Evolutionary conservation across 2,113 vertebrate species (phyloP).

Genomic region (Oreochromis aureus): DNA sequence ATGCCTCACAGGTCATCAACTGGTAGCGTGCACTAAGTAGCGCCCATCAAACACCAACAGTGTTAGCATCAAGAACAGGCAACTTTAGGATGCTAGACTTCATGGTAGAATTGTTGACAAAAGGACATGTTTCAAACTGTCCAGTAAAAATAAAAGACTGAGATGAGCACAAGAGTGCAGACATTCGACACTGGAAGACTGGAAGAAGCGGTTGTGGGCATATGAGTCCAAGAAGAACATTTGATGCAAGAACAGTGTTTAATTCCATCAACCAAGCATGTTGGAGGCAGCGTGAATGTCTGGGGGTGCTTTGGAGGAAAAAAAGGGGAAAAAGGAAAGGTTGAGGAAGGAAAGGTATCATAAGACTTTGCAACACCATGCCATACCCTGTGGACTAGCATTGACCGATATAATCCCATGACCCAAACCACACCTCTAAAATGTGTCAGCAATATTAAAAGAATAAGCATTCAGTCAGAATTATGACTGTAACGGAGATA

Average conservation of each 20-base stretch:
- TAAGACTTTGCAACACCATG: neutral
- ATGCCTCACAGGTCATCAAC: neutral
- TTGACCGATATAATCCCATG: neutral
- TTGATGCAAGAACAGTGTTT: neutral
- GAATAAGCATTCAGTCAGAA: neutral
- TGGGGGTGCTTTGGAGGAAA: neutral
- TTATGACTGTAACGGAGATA: neutral
- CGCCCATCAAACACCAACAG: neutral
- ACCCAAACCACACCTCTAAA: neutral
- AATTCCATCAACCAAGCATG: neutral
- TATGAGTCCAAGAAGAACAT: neutral
- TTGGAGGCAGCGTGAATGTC: neutral
- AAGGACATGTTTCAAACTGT: neutral
- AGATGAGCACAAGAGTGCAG: neutral
- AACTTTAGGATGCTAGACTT: neutral
- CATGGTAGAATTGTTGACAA: neutral
- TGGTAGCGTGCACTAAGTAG: neutral
- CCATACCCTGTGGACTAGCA: neutral
- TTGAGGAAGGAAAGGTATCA: neutral
- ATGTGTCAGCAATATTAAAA: neutral
- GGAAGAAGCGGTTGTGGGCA: neutral
- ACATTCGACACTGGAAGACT: neutral
- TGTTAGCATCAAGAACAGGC: neutral
- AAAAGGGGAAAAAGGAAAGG: neutral
- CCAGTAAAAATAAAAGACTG: neutral